Evolutionary conservation across 2,888 invertebrate genomes (phyloP).

Genomic region (Ecdyonurus torrentis): DNA sequence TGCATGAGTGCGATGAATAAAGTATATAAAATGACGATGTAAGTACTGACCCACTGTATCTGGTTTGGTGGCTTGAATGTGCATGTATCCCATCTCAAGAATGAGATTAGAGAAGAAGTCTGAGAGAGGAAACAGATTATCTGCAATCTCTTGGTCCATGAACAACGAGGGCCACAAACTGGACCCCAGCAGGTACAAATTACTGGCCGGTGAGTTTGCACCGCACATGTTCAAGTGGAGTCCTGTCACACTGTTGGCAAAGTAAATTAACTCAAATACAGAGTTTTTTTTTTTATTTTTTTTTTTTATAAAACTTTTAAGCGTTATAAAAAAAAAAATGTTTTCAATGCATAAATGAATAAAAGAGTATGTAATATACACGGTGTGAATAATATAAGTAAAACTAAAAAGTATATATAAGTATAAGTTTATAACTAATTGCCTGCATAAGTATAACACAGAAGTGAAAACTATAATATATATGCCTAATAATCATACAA

Average conservation of each 20-base stretch:
- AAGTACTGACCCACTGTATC: constrained; percentile 62
- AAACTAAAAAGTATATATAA: not conserved
- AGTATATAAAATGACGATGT: not conserved
- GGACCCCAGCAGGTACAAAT: constrained; percentile 16
- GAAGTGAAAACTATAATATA: constrained; percentile 1
- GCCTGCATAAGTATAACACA: no score
- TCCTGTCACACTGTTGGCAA: constrained; percentile 35
- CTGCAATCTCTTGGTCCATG: constrained; percentile 16
- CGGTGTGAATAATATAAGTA: no score
- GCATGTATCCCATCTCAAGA: constrained; percentile 35
- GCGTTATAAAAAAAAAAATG: not conserved
- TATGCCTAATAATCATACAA: not conserved
- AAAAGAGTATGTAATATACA: no score
- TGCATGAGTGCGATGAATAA: not conserved
- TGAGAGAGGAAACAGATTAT: constrained; percentile 18
- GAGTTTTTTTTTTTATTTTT: not conserved
- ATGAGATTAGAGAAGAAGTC: constrained; percentile 18
- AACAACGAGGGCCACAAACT: constrained; percentile 17
- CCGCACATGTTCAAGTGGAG: constrained; percentile 47
- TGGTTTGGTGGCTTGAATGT: constrained; percentile 74
- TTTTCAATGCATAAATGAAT: not conserved
- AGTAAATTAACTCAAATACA: no score
- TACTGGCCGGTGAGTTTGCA: constrained; percentile 19
- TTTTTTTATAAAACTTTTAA: not conserved
- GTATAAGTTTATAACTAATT: not conserved